Evolutionary conservation across 2,797 vertebrate species (phyloP), one percentile per base, ranked within the genome.

Genomic region (Mormyrus proboscirostris): DNA sequence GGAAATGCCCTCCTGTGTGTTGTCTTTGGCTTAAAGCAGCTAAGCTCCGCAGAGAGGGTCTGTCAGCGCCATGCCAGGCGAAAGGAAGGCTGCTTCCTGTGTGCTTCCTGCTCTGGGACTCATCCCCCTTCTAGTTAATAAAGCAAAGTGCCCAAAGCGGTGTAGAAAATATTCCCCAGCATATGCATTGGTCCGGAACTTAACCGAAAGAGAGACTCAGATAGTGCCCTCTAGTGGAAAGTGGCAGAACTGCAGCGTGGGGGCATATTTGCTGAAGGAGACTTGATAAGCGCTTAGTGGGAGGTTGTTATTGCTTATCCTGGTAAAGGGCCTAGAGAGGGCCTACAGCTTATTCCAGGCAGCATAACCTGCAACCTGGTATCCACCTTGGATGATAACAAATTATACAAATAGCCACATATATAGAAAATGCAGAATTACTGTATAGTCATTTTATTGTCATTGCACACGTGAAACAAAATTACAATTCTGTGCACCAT

Each of bases 21-120:
- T 91, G 16, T 76, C 89, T n/a, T 93, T 92, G 91, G 91, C 93
- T 94, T 93, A 91, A 93, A 93, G 92, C 91, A 94, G 93, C 94
- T 94, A 94, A 93, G 93, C 92, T 89, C 89, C 89, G 90, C 89
- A 65, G 50, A 25, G 29, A 14, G 87, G 14, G 55, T 89, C 90
- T 87, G 59, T 50, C 82, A 88, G 90, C 44, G 38, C 44, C 47
- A 90, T 90, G 90, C 89, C 91, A 25, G 86, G 88, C 90, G 62
- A 93, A 91, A 44, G 88, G 47, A 89, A 88, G 88, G 91, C 91
- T 41, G 89, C 55, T 85, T 90, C 73, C 49, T 90, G 19, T 79
- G 90, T 50, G 89, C 55, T 84, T 90, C 76, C 50, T 90, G n/a
- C 86, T 69, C 10, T 50, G 82, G 79, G 87, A 89, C 90, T 82